A percentile compares a stretch with the other conserved stretches of the same genome.
phyloP scores from a whole-genome alignment of 1,140 invertebrate species.

The Lerema accius region DNA sequence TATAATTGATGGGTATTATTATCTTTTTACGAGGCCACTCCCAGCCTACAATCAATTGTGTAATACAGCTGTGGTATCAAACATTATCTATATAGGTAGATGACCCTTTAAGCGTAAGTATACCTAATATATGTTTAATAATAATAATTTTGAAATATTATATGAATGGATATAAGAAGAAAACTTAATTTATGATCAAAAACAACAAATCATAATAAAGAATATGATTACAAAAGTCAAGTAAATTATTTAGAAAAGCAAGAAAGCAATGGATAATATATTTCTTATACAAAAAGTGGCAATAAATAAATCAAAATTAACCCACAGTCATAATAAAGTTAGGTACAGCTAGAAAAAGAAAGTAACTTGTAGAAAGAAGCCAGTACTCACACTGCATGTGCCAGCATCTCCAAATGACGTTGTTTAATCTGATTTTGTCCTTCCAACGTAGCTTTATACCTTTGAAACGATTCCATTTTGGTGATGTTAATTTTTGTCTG shows the following conservation, averaged over 20 bases:
- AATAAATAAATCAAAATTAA: too few relatives aligned
- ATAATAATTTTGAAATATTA: neutral
- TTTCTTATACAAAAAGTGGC: slow-evolving; percentile 1
- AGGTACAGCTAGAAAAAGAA: neutral
- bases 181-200: too few relatives aligned
- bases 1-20: too few relatives aligned
- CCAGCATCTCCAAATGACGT: slow-evolving; percentile 99
- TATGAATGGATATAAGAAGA: too few relatives aligned
- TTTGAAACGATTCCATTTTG: slow-evolving; percentile 99
- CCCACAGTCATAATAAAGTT: too few relatives aligned
- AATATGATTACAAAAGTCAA: too few relatives aligned
- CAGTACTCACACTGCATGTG: slow-evolving; percentile 98
- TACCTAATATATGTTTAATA: neutral
- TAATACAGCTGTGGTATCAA: slow-evolving; percentile 35
- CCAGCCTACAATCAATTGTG: slow-evolving; percentile 36
- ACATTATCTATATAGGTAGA: slow-evolving; percentile 43
- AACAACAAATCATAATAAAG: too few relatives aligned
- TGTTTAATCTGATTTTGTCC: slow-evolving; percentile 99
- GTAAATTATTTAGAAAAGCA: too few relatives aligned
- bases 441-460: slow-evolving; percentile 98
- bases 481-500: slow-evolving; percentile 98
- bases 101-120: slow-evolving; percentile 25
- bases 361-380: neutral
- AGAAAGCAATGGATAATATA: too few relatives aligned
- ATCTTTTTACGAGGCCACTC: too few relatives aligned